Percentiles rank a stretch among this genome's conserved stretches.
phyloP scores from a whole-genome alignment of 2,797 vertebrate genomes.

The Sebastes oblongus region DNA sequence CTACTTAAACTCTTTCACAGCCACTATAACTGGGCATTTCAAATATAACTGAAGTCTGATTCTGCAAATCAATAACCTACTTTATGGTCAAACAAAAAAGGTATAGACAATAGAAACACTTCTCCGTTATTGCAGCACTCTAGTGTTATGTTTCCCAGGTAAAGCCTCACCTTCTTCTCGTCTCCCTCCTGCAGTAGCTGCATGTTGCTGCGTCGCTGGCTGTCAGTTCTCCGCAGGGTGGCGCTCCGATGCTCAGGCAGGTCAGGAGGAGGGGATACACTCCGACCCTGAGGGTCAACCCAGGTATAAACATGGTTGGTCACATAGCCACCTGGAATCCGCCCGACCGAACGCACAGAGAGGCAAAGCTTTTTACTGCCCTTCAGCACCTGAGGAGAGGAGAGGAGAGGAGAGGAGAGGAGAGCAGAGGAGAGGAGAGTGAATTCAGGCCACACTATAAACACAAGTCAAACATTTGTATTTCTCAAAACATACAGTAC shows the following conservation, averaged over 20 bases:
- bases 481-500: not conserved
- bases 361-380: conserved; percentile 95
- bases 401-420: conserved; percentile 66
- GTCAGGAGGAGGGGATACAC: conserved; percentile 87
- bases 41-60: not conserved
- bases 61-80: not conserved
- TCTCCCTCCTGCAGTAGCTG: conserved; percentile 94
- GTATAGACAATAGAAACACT: not conserved
- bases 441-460: not conserved
- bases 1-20: too few relatives aligned
- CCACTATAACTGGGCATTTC: not conserved
- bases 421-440: conserved; percentile 2
- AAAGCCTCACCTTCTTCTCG: conserved; percentile 92
- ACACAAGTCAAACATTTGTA: not conserved
- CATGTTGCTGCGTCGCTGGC: conserved; percentile 90
- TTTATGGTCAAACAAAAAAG: not conserved
- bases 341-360: conserved; percentile 90
- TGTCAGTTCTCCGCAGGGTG: conserved; percentile 81
- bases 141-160: not conserved
- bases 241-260: conserved; percentile 84
- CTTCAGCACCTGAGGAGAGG: conserved; percentile 88
- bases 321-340: conserved; percentile 93
- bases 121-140: not conserved
- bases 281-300: conserved; percentile 90
- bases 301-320: conserved; percentile 98